Evolutionary conservation across 1,140 invertebrate genomes (phyloP).

Genomic region (Hyphantria cunea): DNA sequence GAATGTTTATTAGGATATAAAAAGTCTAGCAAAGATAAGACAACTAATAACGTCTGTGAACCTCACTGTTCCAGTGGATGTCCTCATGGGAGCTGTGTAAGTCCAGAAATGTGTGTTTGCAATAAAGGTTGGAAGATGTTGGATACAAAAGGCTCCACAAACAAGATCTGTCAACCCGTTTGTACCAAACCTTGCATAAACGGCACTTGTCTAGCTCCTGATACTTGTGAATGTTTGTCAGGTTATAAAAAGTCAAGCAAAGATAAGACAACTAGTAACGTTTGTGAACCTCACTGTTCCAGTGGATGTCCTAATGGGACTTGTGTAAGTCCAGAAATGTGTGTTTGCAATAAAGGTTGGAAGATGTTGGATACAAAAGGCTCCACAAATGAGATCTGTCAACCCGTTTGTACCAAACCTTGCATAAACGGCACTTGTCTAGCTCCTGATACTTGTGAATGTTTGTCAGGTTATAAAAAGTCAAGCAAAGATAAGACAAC

Average conservation of each 20-base stretch:
- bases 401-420: background rate
- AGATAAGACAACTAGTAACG: too few relatives aligned
- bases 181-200: slow-evolving; percentile 3
- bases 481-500: too few relatives aligned
- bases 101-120: slow-evolving; percentile 13
- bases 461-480: slow-evolving; percentile 6
- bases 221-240: slow-evolving; percentile 5
- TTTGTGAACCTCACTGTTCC: slow-evolving; percentile 11
- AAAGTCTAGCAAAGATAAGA: too few relatives aligned
- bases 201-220: slow-evolving; percentile 7
- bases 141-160: too few relatives aligned
- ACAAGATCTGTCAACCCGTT: background rate
- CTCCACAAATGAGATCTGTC: background rate
- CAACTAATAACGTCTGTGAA: too few relatives aligned
- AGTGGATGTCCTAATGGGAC: slow-evolving; percentile 2
- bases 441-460: slow-evolving; percentile 8
- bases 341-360: slow-evolving; percentile 10
- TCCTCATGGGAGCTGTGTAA: slow-evolving; percentile 6
- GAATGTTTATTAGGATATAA: background rate
- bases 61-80: too few relatives aligned
- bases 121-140: slow-evolving; percentile 2
- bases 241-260: too few relatives aligned
- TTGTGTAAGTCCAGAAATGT: slow-evolving; percentile 10
- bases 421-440: slow-evolving; percentile 9
- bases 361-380: too few relatives aligned